Evolutionary conservation across 2,888 invertebrate genomes (phyloP).

Genomic region (Rhagophthalmus giganteus): DNA sequence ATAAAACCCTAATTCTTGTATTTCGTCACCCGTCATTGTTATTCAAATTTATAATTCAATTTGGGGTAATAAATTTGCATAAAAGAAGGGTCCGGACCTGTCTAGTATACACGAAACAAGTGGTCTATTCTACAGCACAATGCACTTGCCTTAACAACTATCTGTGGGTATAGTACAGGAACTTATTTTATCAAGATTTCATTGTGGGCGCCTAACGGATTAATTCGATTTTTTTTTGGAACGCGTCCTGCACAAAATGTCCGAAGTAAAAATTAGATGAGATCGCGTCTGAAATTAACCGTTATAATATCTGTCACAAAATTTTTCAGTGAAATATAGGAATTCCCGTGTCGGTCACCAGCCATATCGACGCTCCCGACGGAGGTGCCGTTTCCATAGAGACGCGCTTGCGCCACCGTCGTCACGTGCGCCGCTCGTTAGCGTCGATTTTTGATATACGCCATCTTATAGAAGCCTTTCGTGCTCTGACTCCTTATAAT

Average conservation of each 20-base stretch:
- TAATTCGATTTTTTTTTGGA: too few relatives aligned
- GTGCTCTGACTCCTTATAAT: conserved; percentile 33
- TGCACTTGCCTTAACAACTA: conserved; percentile 17
- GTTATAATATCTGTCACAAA: conserved; percentile 5
- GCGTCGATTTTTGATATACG: conserved; percentile 58
- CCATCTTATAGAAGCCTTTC: conserved; percentile 53
- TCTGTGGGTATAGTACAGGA: conserved; percentile 17
- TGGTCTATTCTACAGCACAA: conserved; percentile 27
- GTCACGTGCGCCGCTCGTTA: conserved; percentile 52
- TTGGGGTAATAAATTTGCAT: conserved; percentile 57
- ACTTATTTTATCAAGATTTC: too few relatives aligned
- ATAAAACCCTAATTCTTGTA: conserved; percentile 53
- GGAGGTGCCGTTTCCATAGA: conserved; percentile 51
- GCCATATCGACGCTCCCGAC: conserved; percentile 55
- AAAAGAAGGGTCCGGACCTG: conserved; percentile 51
- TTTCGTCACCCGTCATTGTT: conserved; percentile 56
- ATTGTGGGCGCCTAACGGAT: too few relatives aligned
- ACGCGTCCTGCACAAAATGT: too few relatives aligned
- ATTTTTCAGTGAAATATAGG: conserved; percentile 21
- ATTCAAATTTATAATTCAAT: conserved; percentile 58
- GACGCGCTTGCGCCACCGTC: conserved; percentile 48
- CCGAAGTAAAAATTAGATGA: too few relatives aligned
- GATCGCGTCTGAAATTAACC: too few relatives aligned
- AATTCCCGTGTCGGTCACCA: conserved; percentile 37
- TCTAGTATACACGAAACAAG: conserved; percentile 32